Conservation (phyloP, 2,113 vertebrate genomes). For the Nesospiza acunhae region DNA sequence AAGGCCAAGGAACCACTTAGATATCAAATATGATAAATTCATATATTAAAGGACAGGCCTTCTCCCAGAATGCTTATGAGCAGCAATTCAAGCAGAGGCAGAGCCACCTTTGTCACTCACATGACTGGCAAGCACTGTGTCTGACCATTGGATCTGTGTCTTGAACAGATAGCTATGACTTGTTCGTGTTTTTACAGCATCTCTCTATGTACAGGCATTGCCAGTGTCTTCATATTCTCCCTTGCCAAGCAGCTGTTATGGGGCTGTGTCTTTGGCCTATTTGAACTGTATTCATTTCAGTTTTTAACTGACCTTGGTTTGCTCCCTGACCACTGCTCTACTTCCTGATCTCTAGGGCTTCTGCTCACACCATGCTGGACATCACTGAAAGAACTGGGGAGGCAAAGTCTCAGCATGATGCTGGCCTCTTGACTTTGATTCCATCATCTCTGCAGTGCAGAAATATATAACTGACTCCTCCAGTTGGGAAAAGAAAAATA, state of each 20-base stretch:
- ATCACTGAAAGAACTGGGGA: neutral
- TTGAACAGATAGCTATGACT: neutral
- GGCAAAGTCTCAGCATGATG: neutral
- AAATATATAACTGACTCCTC: conserved; percentile 39
- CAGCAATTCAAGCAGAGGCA: neutral
- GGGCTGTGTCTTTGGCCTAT: neutral
- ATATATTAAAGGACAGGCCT: neutral
- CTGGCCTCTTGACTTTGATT: conserved; percentile 42
- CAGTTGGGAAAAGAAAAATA: conserved; percentile 64
- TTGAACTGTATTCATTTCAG: neutral
- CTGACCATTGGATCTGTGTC: neutral
- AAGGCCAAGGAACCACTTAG: neutral
- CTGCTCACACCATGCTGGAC: neutral
- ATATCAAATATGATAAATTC: neutral
- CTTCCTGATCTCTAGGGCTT: neutral
- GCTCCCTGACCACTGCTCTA: neutral
- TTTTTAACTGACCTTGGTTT: conserved; percentile 4
- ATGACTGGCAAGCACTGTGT: neutral
- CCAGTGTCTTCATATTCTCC: neutral
- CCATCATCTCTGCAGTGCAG: conserved; percentile 12
- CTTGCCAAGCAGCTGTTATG: neutral
- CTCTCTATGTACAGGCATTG: neutral
- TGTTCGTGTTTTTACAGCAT: neutral
- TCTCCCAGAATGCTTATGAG: neutral
- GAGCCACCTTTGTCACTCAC: neutral